phyloP scores from a whole-genome alignment of 2,888 invertebrate genomes.

The Dorcus parallelipipedus region DNA sequence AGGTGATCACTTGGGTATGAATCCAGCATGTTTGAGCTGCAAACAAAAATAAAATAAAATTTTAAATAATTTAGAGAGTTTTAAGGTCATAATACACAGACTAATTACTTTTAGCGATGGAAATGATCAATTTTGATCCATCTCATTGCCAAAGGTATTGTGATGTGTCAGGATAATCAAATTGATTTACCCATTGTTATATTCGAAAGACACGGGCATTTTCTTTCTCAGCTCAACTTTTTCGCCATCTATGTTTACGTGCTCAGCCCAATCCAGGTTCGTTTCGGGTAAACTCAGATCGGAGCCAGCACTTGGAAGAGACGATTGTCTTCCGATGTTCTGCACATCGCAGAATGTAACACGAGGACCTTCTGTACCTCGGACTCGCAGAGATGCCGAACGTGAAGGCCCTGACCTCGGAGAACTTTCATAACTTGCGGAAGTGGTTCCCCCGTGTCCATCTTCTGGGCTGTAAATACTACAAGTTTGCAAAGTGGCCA shows the following conservation, averaged over 20 bases:
- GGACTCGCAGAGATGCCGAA: constrained; percentile 65
- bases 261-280: constrained; percentile 58
- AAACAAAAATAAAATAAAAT: neutral
- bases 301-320: constrained; percentile 71
- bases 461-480: constrained; percentile 46
- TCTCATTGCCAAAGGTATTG: neutral
- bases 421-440: constrained; percentile 69
- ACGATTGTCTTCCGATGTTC: constrained; percentile 64
- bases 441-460: constrained; percentile 57
- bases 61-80: neutral
- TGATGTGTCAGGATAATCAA: constrained; percentile 14
- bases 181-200: constrained; percentile 34
- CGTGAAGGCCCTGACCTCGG: constrained; percentile 69
- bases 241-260: constrained; percentile 63
- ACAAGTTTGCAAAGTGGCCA: neutral
- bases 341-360: constrained; percentile 63
- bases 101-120: no score
- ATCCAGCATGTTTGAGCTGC: constrained; percentile 32
- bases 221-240: constrained; percentile 62
- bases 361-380: constrained; percentile 51
- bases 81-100: no score
- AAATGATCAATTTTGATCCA: no score
- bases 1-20: constrained; percentile 41
- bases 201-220: constrained; percentile 42
- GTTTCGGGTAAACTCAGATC: constrained; percentile 63